phyloP scores from a whole-genome alignment of 2,113 vertebrate genomes.

The Melanerpes aurifrons region DNA sequence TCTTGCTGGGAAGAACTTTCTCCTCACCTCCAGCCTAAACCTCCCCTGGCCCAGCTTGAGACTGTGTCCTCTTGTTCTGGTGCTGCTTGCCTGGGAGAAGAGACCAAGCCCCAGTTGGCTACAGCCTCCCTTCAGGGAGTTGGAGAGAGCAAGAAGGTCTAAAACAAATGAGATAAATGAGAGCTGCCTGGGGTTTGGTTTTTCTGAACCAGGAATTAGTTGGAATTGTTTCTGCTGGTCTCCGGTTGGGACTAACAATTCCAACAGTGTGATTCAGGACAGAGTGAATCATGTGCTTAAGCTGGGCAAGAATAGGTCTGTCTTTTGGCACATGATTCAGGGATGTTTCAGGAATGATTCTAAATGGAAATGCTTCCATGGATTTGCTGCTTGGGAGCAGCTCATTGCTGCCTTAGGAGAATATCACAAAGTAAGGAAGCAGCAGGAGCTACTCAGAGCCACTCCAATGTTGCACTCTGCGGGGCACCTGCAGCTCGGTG shows the following conservation, averaged over 20 bases:
- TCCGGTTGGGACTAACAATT: not conserved
- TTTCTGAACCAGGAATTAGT: not conserved
- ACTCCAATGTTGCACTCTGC: not conserved
- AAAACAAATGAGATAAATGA: not conserved
- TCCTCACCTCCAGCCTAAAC: no score
- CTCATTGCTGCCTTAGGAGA: not conserved
- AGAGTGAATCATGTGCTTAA: not conserved
- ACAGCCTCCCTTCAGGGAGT: no score
- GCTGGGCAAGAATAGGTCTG: not conserved
- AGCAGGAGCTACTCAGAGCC: not conserved
- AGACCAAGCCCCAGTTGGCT: no score
- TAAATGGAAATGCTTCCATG: not conserved
- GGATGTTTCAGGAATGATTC: not conserved
- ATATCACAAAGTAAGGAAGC: not conserved
- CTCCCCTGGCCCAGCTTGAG: no score
- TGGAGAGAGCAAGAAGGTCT: no score
- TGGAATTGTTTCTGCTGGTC: not conserved
- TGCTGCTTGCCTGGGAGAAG: no score
- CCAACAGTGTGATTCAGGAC: not conserved
- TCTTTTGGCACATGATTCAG: not conserved
- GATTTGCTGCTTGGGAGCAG: not conserved
- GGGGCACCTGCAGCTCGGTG: conserved; percentile 19
- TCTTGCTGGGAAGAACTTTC: no score
- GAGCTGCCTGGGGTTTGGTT: not conserved
- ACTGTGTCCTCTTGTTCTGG: no score